These are phyloP conservation scores for Acanthisitta chloris DNA, from an alignment of 2,113 vertebrate species.

Conservation along the genomic window DNA sequence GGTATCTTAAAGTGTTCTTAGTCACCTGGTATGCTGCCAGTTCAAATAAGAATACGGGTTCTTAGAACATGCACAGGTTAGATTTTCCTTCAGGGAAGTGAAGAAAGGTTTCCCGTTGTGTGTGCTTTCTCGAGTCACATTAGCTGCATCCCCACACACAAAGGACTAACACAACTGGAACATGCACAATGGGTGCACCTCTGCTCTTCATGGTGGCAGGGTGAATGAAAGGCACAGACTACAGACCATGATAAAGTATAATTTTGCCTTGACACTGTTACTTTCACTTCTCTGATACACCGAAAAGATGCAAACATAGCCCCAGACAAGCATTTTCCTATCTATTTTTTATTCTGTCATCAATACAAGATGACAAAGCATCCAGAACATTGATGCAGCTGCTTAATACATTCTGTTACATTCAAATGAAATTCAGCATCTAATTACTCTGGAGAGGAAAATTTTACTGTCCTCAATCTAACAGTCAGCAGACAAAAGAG, in stretches of 20 bases:
- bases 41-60: neutral
- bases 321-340: neutral
- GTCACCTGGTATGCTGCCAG: neutral
- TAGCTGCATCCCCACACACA: neutral
- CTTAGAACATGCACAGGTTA: neutral
- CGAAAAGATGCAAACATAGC: neutral
- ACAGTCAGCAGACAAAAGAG: neutral
- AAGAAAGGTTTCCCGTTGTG: too few relatives aligned
- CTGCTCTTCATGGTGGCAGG: neutral
- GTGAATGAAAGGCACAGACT: neutral
- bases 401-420: neutral
- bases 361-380: slow-evolving; percentile 1
- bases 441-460: slow-evolving; percentile 23
- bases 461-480: slow-evolving; percentile 25
- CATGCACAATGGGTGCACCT: too few relatives aligned
- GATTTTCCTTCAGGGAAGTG: neutral
- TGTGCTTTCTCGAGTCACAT: too few relatives aligned
- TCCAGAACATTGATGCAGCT: neutral
- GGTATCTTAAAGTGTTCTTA: neutral
- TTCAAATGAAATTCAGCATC: neutral
- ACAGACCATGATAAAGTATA: neutral
- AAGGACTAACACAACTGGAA: neutral
- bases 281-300: neutral
- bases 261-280: neutral
- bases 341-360: neutral